These are phyloP conservation scores for Pristionchus exspectatus DNA, from an alignment of 2,888 invertebrate species.

Conservation along the genomic window DNA sequence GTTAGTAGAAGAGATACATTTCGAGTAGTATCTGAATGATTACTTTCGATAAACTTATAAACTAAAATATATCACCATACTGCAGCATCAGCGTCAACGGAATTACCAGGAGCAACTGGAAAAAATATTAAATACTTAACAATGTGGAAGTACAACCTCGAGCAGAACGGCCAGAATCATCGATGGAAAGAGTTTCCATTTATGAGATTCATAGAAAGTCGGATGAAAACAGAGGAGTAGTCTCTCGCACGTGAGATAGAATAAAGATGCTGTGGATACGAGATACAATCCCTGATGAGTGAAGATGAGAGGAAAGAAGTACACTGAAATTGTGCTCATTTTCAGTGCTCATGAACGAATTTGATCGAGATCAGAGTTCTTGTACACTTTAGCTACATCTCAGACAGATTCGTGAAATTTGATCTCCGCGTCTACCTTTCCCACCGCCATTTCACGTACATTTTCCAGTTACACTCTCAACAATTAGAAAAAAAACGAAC, in stretches of 20 bases:
- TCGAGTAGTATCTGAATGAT: neutral
- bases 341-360: neutral
- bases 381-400: neutral
- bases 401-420: neutral
- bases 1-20: neutral
- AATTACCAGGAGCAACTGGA: neutral
- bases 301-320: constrained; percentile 34
- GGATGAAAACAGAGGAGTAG: constrained; percentile 8
- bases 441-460: neutral
- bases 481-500: neutral
- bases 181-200: constrained; percentile 16
- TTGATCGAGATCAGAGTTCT: neutral
- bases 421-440: neutral
- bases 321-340: neutral
- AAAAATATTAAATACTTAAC: neutral
- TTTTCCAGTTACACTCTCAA: neutral
- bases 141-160: neutral
- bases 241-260: constrained; percentile 36
- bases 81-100: constrained; percentile 19
- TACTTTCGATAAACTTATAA: neutral
- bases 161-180: neutral
- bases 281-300: constrained; percentile 26
- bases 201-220: constrained; percentile 9
- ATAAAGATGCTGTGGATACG: neutral
- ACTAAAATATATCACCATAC: neutral